Conservation (phyloP, 2,888 invertebrate genomes). For the Rhorus exstirpatorius region DNA sequence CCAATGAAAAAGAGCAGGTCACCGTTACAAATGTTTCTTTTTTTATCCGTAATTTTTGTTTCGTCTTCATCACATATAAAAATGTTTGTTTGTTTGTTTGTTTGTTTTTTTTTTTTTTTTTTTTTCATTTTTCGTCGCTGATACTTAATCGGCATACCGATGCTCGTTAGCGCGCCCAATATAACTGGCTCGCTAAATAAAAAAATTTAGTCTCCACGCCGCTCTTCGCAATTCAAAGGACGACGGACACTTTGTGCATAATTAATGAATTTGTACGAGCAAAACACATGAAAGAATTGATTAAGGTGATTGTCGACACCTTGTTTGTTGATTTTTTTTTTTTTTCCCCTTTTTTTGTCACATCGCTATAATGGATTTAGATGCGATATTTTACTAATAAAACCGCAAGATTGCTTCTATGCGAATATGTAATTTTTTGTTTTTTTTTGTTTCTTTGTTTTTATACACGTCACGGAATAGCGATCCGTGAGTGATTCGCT, state of each 20-base stretch:
- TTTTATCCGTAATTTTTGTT: conserved; percentile 19
- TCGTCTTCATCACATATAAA: conserved; percentile 58
- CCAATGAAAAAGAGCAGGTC: conserved; percentile 54
- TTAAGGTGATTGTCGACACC: conserved; percentile 62
- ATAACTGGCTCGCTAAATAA: background rate
- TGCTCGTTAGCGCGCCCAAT: background rate
- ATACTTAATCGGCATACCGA: conserved; percentile 23
- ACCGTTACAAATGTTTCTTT: too few species aligned
- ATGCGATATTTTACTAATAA: conserved; percentile 25
- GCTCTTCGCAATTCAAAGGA: background rate
- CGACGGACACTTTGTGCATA: conserved; percentile 22
- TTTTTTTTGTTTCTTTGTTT: too few species aligned
- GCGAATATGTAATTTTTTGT: conserved; percentile 20
- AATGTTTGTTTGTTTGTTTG: too few species aligned
- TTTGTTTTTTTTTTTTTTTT: too few species aligned
- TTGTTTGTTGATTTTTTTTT: conserved; percentile 33
- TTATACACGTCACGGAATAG: conserved; percentile 26
- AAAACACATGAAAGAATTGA: conserved; percentile 29
- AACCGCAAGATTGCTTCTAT: conserved; percentile 10
- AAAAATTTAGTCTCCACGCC: background rate
- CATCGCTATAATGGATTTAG: background rate
- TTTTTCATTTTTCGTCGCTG: conserved; percentile 50
- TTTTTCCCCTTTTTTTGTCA: conserved; percentile 8
- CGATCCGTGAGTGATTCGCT: conserved; percentile 33
- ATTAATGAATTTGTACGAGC: conserved; percentile 22